Percentiles rank a stretch among this genome's conserved stretches.
Evolutionary conservation across 2,113 vertebrate species (phyloP).

Genomic region (Gallinago jamesoni): DNA sequence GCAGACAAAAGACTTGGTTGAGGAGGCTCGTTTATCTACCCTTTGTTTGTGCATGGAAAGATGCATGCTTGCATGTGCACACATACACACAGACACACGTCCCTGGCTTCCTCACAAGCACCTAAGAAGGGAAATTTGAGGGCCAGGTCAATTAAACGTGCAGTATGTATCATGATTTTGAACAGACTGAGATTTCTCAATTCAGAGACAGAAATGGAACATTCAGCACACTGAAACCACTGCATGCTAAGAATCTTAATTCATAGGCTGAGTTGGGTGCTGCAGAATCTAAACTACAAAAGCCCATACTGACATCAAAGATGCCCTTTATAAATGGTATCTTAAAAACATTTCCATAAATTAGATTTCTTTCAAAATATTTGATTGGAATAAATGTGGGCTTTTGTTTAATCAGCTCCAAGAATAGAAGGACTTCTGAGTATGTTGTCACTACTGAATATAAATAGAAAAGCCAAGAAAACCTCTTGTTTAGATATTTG

Average conservation of each 20-base stretch:
- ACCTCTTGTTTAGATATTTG: background rate
- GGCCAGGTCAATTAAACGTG: background rate
- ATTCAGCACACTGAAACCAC: background rate
- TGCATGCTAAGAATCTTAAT: background rate
- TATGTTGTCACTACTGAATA: background rate
- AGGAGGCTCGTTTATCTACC: conserved; percentile 39
- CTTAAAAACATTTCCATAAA: background rate
- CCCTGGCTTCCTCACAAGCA: background rate
- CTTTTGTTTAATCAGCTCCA: background rate
- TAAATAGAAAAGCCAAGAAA: background rate
- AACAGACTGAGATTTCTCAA: background rate
- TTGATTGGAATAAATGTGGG: background rate
- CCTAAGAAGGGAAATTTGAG: background rate
- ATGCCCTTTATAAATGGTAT: background rate
- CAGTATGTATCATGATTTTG: background rate
- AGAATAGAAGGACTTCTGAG: background rate
- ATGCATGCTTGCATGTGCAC: conserved; percentile 41
- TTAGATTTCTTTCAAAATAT: background rate
- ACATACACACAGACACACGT: background rate
- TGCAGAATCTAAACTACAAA: background rate
- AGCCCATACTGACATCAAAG: background rate
- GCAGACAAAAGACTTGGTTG: background rate
- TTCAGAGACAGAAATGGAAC: background rate
- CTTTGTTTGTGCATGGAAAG: conserved; percentile 46
- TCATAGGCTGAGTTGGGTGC: background rate